Evolutionary conservation across 2,888 invertebrate species (phyloP), one percentile per base, ranked within the genome.

Genomic region (Taenaris catops): DNA sequence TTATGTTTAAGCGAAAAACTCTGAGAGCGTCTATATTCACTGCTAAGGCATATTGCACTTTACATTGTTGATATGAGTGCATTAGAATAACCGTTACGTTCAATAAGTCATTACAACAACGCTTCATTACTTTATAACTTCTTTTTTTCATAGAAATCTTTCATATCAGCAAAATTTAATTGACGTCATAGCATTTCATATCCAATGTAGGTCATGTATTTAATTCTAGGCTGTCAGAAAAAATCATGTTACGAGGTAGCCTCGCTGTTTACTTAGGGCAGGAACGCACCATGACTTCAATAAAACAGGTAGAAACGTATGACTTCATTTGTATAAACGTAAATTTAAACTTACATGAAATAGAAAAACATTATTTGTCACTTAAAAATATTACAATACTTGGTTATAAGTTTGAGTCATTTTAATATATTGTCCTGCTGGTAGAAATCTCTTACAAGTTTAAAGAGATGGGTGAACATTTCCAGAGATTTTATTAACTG

Each of bases 141-240:
- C 14, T 4, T 29, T 44, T 40, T 35, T 35, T 29, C 25, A 33
- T 18, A 29, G 19, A 27, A 42, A 38, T 31, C 9, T 32, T 35
- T 28, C 25, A 26, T 28, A 12, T 27, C 21, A 21, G 17, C 14
- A 38, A 38, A 33, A 25, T 29, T 9, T 6, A 51, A 63, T 65
- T 78, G 74, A 80, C 80, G 81, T 80, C 80, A 81, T 68, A 63
- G 56, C 52, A 63, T 61, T 68, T 67, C 58, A 37, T 34, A 33
- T 36, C 36, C 36, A 72, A 80, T 72, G 63, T 79, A 63, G 80
- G 83, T 76, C 81, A 71, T 66, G 62, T 73, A 67, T 74, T 71
- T 63, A 64, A 65, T 68, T 59, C 58, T 48, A 61, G 49, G 55
- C 51, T 61, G 58, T 61, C 54, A 72, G 76, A 75, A 73, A 59